Conservation (phyloP, 2,888 invertebrate genomes). For the Hirtodrosophila cameraria region DNA sequence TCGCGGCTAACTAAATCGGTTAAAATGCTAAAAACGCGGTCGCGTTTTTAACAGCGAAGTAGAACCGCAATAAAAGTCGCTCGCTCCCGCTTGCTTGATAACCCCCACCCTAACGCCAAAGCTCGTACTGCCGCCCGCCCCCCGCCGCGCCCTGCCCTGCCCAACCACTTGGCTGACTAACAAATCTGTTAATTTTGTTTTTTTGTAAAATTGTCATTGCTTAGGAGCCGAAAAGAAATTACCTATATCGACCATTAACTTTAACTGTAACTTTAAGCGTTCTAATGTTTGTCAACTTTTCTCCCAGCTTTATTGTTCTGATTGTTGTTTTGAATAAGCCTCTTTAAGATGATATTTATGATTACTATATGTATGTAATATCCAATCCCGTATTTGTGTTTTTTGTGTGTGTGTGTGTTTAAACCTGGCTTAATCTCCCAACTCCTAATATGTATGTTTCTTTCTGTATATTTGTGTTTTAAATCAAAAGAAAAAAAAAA, state of each 20-base stretch:
- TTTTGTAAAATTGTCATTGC: conserved; percentile 77
- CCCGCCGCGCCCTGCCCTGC: conserved; percentile 13
- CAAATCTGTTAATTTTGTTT: conserved; percentile 51
- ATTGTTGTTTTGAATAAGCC: conserved; percentile 66
- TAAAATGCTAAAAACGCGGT: conserved; percentile 11
- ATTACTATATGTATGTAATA: conserved; percentile 27
- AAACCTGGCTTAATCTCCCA: conserved; percentile 28
- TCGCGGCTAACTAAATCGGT: conserved; percentile 18
- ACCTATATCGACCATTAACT: conserved; percentile 12
- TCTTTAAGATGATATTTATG: conserved; percentile 38
- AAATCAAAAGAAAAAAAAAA: conserved; percentile 6
- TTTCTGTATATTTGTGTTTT: conserved; percentile 61
- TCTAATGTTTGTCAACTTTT: conserved; percentile 58
- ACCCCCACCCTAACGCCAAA: conserved; percentile 16
- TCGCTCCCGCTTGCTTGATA: conserved; percentile 68
- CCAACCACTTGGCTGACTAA: conserved; percentile 37
- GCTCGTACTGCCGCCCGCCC: conserved; percentile 43
- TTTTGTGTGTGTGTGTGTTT: conserved; percentile 34
- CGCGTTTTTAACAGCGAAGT: conserved; percentile 45
- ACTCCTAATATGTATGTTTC: conserved; percentile 32
- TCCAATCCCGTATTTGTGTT: conserved; percentile 35
- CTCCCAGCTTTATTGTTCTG: conserved; percentile 66
- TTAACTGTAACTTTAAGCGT: conserved; percentile 57
- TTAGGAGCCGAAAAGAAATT: conserved; percentile 61
- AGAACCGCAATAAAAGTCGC: conserved; percentile 47